Evolutionary conservation across 2,113 vertebrate species (phyloP).

Genomic region (Ailurus styani): DNA sequence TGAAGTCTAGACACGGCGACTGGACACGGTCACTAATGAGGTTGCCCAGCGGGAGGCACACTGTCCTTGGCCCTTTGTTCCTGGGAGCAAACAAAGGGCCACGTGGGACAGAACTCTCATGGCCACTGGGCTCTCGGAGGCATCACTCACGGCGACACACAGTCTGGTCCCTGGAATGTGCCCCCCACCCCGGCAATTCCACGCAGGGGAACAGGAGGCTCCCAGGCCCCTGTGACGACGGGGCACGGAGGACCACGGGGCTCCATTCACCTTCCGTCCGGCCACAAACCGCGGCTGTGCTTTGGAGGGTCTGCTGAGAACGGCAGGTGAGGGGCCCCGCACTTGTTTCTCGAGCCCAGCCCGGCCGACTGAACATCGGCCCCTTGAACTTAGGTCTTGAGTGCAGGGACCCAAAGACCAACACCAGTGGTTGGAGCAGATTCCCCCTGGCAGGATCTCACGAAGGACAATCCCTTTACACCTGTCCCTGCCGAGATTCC

Average conservation of each 20-base stretch:
- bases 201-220: neutral
- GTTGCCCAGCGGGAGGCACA: neutral
- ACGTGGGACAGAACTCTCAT: too few relatives aligned
- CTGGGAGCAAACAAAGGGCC: neutral
- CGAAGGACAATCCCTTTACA: accelerated
- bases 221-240: accelerated
- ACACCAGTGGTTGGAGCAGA: accelerated
- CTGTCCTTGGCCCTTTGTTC: neutral
- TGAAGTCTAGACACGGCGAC: neutral
- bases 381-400: neutral
- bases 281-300: accelerated
- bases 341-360: neutral
- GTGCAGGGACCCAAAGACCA: neutral
- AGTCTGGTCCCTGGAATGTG: neutral
- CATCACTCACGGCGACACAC: too few relatives aligned
- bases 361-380: too few relatives aligned
- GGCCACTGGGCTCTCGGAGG: neutral
- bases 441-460: accelerated
- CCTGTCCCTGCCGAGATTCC: too few relatives aligned
- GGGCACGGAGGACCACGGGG: accelerated
- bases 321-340: accelerated
- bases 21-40: neutral
- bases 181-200: accelerated
- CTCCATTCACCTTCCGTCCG: accelerated
- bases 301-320: neutral